A percentile compares a stretch with the other conserved stretches of the same genome.
These are phyloP conservation scores for Radopholus similis DNA, from an alignment of 1,140 invertebrate genomes.

Conservation along the genomic window DNA sequence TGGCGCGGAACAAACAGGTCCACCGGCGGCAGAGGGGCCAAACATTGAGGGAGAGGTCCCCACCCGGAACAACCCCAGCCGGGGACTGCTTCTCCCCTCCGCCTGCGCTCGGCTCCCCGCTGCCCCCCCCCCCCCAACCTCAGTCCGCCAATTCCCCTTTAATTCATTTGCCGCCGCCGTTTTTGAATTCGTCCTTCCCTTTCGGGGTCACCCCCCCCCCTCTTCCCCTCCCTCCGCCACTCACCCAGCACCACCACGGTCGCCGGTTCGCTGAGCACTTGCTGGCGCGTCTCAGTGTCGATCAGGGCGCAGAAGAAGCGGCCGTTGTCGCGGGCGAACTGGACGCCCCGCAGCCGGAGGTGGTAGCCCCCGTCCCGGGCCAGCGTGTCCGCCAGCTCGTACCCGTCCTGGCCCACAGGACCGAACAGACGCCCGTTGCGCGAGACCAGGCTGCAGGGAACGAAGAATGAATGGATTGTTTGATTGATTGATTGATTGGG, in stretches of 20 bases:
- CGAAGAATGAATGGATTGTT: background rate
- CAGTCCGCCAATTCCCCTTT: background rate
- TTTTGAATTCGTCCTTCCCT: too few relatives aligned
- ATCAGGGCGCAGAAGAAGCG: slow-evolving; percentile 35
- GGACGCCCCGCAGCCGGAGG: slow-evolving; percentile 25
- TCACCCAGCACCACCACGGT: slow-evolving; percentile 33
- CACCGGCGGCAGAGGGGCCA: too few relatives aligned
- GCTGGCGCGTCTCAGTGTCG: slow-evolving; percentile 24
- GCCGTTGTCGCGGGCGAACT: slow-evolving; percentile 38
- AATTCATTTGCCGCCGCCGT: too few relatives aligned
- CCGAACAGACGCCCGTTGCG: background rate
- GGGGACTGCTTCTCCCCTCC: background rate
- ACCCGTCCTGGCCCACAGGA: background rate
- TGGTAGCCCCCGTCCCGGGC: slow-evolving; percentile 27
- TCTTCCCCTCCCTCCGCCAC: background rate
- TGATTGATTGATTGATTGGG: background rate
- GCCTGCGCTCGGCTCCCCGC: background rate
- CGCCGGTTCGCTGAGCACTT: slow-evolving; percentile 32
- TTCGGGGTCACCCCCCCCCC: background rate
- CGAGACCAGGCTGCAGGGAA: slow-evolving; percentile 4
- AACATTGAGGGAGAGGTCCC: too few relatives aligned
- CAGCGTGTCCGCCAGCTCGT: slow-evolving; percentile 7
- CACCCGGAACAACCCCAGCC: too few relatives aligned
- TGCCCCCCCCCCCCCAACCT: background rate
- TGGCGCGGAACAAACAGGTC: too few relatives aligned